Evolutionary conservation across 2,113 vertebrate species (phyloP).

Genomic region (Mugil cephalus): DNA sequence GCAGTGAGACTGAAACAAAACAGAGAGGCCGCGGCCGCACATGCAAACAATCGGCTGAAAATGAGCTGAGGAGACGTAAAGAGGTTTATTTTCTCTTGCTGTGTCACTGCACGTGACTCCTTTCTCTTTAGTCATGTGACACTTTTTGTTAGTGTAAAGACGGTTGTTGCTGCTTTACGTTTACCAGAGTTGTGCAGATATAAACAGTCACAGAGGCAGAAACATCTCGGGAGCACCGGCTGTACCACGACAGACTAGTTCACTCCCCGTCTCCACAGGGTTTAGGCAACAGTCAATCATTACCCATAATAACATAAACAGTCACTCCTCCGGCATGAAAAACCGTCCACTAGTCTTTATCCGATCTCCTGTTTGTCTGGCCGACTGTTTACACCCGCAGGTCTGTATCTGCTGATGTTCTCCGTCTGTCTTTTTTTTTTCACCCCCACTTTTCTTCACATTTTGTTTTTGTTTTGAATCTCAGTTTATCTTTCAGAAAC

Average conservation of each 20-base stretch:
- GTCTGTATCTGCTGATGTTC: conserved; percentile 30
- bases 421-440: neutral
- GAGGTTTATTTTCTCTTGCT: no score
- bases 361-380: conserved; percentile 38
- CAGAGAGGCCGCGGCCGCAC: no score
- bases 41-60: no score
- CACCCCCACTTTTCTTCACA: conserved; percentile 21
- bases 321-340: conserved; percentile 29
- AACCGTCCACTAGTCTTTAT: conserved; percentile 35
- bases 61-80: no score
- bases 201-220: conserved; percentile 6
- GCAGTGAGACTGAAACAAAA: no score
- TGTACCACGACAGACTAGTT: conserved; percentile 45
- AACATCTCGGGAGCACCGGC: conserved; percentile 12
- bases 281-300: conserved; percentile 63
- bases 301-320: conserved; percentile 75
- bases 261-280: conserved; percentile 59
- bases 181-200: conserved; percentile 1
- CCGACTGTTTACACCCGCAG: conserved; percentile 39
- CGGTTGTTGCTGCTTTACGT: conserved; percentile 2
- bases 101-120: neutral
- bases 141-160: neutral
- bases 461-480: conserved; percentile 1
- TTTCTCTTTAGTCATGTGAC: neutral
- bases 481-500: neutral